Evolutionary conservation across 2,113 vertebrate genomes (phyloP).

Genomic region (Ochotona curzoniae): DNA sequence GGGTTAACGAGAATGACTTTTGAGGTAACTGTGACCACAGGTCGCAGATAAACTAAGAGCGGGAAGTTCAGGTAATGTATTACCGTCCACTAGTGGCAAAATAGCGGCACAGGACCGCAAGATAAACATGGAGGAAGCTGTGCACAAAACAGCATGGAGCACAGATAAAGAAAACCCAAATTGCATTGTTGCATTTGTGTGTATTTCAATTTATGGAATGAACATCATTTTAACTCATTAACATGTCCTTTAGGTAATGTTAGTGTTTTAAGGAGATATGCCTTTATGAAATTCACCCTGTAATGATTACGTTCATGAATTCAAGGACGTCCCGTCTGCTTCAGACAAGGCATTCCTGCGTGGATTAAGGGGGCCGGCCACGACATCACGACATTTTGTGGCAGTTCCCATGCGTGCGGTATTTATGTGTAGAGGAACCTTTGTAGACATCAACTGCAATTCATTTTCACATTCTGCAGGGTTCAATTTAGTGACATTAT

Average conservation of each 20-base stretch:
- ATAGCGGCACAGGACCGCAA: neutral
- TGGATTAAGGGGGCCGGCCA: neutral
- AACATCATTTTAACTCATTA: neutral
- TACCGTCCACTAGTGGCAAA: neutral
- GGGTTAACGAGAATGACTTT: neutral
- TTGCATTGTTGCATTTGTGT: neutral
- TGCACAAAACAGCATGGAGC: neutral
- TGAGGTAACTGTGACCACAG: neutral
- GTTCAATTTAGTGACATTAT: neutral
- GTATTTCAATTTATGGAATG: neutral
- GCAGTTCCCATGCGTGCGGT: neutral
- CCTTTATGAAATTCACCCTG: neutral
- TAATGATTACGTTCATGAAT: constrained; percentile 1
- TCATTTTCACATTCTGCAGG: constrained; percentile 30
- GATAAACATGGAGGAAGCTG: neutral
- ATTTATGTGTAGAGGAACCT: neutral
- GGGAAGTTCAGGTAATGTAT: neutral
- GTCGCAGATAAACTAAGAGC: neutral
- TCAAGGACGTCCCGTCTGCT: neutral
- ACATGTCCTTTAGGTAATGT: neutral
- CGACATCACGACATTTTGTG: neutral
- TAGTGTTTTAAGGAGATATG: neutral
- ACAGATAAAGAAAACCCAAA: neutral
- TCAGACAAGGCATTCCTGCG: neutral
- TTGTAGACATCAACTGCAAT: constrained; percentile 22